Percentiles rank a stretch among this genome's conserved stretches.
Conservation (phyloP, 2,888 invertebrate species). For the Tenthredo mesomela region DNA sequence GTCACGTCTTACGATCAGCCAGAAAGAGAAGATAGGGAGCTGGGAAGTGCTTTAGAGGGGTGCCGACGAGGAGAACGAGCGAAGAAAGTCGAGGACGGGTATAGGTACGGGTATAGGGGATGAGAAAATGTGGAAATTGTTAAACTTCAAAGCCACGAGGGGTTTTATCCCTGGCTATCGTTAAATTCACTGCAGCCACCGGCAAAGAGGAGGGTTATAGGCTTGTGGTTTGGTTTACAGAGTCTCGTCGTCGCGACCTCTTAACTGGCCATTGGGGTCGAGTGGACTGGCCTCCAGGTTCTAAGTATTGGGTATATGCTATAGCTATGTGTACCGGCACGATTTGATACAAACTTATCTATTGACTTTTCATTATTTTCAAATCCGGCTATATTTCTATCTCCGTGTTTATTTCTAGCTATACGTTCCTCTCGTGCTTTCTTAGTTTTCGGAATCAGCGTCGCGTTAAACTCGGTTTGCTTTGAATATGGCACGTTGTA, state of each 20-base stretch:
- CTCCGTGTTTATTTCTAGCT: constrained; percentile 34
- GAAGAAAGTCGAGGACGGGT: constrained; percentile 22
- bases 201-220: constrained; percentile 38
- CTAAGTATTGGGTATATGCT: background rate
- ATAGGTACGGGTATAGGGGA: background rate
- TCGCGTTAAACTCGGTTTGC: constrained; percentile 42
- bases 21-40: constrained; percentile 41
- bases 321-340: background rate
- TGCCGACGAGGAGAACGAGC: constrained; percentile 5
- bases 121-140: constrained; percentile 48
- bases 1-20: constrained; percentile 47
- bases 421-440: constrained; percentile 44
- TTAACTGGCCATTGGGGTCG: constrained; percentile 16
- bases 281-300: background rate
- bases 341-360: background rate
- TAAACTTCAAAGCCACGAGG: constrained; percentile 48
- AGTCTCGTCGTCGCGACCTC: constrained; percentile 42
- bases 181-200: constrained; percentile 38
- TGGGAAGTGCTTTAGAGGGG: constrained; percentile 32
- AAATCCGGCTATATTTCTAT: constrained; percentile 26
- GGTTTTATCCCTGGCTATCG: constrained; percentile 43
- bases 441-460: constrained; percentile 17
- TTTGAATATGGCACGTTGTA: constrained; percentile 31
- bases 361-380: background rate
- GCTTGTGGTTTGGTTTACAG: constrained; percentile 38